Base-by-base conservation (phyloP, 1,140 invertebrate genomes). In the Parapsyche elsis region DNA sequence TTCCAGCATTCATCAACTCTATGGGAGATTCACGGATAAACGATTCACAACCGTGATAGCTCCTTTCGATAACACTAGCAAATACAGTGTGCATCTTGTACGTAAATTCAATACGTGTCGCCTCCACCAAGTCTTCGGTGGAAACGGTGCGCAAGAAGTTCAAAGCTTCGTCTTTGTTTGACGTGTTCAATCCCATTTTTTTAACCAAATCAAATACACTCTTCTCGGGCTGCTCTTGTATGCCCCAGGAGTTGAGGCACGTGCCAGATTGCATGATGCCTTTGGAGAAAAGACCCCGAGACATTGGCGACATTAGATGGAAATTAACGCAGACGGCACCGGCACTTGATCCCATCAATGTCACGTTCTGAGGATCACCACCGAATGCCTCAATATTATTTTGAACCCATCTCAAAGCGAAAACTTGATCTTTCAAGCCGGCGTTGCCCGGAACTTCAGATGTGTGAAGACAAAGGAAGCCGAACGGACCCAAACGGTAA, bases 401-500 rank as follows among this genome's bases (percentile, higher is more conserved):
- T 12, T 77, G 75, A 1, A 77, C 26, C 75, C 75, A 77, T 64
- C 49, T 44, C 26, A 77, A 46, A 2, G 75, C 53, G 16, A 77
- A 9, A 9, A 64, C 59, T 45, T 77, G 75, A 64, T 77, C 89
- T 84, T 93, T 91, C 0, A 94, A 84, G 0, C 91, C 93, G 84
- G 90, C 92, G 87, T 94, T 91, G 49, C 93, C 91, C 0, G 94
- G 88, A 70, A 90, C 90, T 78, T 91, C 90, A 0, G 89, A 86
- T 80, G 87, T 89, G 53, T 92, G 88, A 0, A 91, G 84, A 9
- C 90, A 90, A 0, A 93, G 83, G 81, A 92, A 92, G 2, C 93
- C 92, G 23, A 94, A 87, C 0, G 90, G 89, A 0, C 93, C 93
- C 0, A 94, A 86, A 75, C 94, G 86, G 84, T 94, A 94, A 85